Evolutionary conservation across 2,888 invertebrate genomes (phyloP).

Genomic region (Gortyna flavago): DNA sequence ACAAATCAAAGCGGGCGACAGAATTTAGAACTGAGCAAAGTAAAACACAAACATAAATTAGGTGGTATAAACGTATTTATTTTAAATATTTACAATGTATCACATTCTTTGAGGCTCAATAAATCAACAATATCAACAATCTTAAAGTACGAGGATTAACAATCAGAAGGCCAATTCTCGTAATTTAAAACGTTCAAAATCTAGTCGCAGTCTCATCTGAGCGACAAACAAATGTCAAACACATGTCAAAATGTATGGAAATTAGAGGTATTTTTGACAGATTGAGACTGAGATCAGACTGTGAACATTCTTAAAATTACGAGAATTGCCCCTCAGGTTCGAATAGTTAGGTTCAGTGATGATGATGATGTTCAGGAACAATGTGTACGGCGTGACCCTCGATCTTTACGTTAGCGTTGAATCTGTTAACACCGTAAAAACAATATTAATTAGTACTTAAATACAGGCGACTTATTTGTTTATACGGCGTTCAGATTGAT

Average conservation of each 20-base stretch:
- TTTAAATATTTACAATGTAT: conserved; percentile 24
- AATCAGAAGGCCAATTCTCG: no score
- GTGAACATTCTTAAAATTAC: no score
- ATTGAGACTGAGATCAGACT: no score
- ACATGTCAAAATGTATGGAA: no score
- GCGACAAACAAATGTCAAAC: no score
- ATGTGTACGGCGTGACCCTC: conserved; percentile 66
- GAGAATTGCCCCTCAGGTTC: no score
- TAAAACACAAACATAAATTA: background rate
- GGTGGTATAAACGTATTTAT: conserved; percentile 26
- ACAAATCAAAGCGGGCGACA: background rate
- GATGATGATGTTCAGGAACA: conserved; percentile 64
- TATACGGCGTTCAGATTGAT: background rate
- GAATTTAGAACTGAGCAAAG: background rate
- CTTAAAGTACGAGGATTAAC: conserved; percentile 4
- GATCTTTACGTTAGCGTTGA: conserved; percentile 63
- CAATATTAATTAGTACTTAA: no score
- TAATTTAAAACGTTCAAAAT: no score
- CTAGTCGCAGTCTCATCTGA: no score
- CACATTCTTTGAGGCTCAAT: conserved; percentile 6
- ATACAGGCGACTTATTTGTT: background rate
- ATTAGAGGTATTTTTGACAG: no score
- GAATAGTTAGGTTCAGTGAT: conserved; percentile 36
- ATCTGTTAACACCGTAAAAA: conserved; percentile 39
- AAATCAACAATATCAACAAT: conserved; percentile 29